Evolutionary conservation across 2,113 vertebrate genomes (phyloP).

Genomic region (Myotis lucifugus): DNA sequence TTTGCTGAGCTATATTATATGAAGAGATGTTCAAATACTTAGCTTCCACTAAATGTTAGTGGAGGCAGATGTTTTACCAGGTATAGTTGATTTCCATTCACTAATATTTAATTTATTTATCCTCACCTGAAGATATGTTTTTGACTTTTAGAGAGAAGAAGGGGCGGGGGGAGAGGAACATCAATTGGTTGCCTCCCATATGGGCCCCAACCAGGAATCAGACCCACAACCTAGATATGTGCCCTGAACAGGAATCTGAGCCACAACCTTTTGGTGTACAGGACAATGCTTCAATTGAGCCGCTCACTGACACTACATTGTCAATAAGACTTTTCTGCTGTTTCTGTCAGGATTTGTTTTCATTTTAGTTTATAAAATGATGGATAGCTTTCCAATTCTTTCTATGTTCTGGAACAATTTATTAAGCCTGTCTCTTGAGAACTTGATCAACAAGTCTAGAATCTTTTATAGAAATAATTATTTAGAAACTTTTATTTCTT

Average conservation of each 20-base stretch:
- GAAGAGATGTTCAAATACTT: background rate
- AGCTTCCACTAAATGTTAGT: background rate
- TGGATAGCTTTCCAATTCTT: background rate
- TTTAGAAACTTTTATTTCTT: background rate
- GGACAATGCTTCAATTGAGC: no score
- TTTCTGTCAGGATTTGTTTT: constrained; percentile 1
- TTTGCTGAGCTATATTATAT: background rate
- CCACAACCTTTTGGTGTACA: no score
- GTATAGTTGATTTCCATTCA: background rate
- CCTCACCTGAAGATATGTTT: no score
- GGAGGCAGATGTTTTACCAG: background rate
- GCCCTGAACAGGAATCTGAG: no score
- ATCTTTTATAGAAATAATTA: constrained; percentile 4
- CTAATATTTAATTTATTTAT: background rate
- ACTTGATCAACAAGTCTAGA: background rate
- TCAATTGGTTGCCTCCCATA: no score
- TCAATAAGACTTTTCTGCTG: background rate
- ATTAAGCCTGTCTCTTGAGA: background rate
- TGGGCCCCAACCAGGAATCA: no score
- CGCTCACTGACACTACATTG: background rate
- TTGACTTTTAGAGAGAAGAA: no score
- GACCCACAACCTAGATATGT: no score
- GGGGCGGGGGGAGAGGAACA: no score
- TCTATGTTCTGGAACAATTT: background rate
- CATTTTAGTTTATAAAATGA: constrained; percentile 43